Base-by-base conservation (phyloP, 2,797 vertebrate species). In the Chaetophractus vellerosus region DNA sequence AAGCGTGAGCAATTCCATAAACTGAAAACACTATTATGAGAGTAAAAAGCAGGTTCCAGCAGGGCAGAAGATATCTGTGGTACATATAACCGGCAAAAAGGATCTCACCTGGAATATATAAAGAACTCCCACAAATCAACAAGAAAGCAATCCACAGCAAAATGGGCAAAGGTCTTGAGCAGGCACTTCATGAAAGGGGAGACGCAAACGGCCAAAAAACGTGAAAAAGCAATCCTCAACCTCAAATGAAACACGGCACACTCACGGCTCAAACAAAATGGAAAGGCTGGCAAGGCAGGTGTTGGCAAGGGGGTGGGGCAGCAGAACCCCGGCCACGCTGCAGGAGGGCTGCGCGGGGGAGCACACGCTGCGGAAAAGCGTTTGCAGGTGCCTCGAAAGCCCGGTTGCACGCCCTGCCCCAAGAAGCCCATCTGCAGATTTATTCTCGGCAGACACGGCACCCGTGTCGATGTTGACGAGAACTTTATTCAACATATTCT, bases 291-390 rank as follows among this genome's bases (percentile, higher is more conserved):
- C 28, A 45, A 31, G 21, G 28, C 36, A 8, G 1, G 61, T 15
- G 71, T 8, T 3, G 14, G 38, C 63, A 9, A 31, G 63, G 31
- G 8, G 1, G 14, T 0, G 11, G n/a, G n/a, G n/a, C n/a, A n/a
- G n/a, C n/a, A 31, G 69, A 16, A 66, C 2, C 12, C 0, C 64
- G 18, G 52, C 12, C 2, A 1, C 6, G 2, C 0, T 1, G 38
- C 7, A 0, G 2, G 21, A 52, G 33, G 45, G 21, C 41, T 0
- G 19, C 21, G 1, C 0, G 0, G 12, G 14, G 24, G 52, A 9
- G 38, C 14, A 1, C 6, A 38, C 19, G 4, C 50, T 38, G 33
- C 36, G 41, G 4, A 9, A 61, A 55, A 28, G 9, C 4, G 10
- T 9, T 18, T 12, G n/a, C 9, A 69, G 31, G 31, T 24, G 7